Evolutionary conservation across 2,797 vertebrate genomes (phyloP), one percentile per base, ranked within the genome.

Genomic region (Sebastiscus albofasciatus): DNA sequence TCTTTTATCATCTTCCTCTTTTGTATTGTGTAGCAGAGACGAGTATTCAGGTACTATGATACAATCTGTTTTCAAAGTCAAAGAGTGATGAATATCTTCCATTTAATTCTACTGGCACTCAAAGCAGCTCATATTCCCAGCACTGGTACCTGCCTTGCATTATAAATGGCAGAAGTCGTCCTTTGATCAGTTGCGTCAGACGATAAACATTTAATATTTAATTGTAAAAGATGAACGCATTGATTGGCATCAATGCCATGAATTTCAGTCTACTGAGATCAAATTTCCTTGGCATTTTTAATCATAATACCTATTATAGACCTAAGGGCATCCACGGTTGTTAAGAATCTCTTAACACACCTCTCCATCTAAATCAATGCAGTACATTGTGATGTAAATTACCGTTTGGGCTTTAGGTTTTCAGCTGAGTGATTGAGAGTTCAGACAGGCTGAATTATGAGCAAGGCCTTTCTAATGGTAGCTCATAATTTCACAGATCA

Each of bases 401-500:
- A 87, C 77, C 88, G 18, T 82, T 87, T 77, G 84, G 83, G 88
- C 79, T 86, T 78, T 56, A 82, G 81, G 80, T 93, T 95, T 92
- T 89, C 88, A 78, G 72, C 58, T 75, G 91, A 91, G 90, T 93
- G 92, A 91, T 86, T 90, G 87, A 93, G 90, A 90, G 90, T 94
- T 94, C 90, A 91, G 89, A 80, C 88, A 36, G 69, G 73, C 82
- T 92, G 91, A 94, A 86, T 92, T 83, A 93, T 92, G 90, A 85
- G 90, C 81, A 79, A 79, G 81, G 76, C 67, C 81, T 93, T 93
- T 94, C 87, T 93, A 95, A 94, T 89, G 89, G 92, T 86, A 76
- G 84, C 91, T 94, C 93, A 94, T 95, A 93, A 95, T 96, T 96
- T 95, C 94, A 95, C 92, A 94, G 94, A 95, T 95, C 94, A 94